A percentile compares a stretch with the other conserved stretches of the same genome.
These are phyloP conservation scores for Maniola hyperantus DNA, from an alignment of 2,888 invertebrate species.

Conservation along the genomic window DNA sequence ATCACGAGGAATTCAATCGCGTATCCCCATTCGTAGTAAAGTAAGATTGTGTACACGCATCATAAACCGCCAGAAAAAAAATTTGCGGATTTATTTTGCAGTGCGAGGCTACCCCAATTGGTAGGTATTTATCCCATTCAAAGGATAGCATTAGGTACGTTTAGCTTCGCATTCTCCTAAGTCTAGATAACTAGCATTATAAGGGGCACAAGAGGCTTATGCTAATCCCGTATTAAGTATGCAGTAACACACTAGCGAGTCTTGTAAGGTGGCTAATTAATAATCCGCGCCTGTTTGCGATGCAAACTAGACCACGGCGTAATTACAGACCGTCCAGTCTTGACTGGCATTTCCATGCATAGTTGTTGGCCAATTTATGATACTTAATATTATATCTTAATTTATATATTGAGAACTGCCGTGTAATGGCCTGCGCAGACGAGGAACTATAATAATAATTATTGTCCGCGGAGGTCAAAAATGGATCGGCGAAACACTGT, in stretches of 20 bases:
- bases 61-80: no score
- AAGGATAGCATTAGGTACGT: not conserved
- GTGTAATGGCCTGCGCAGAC: no score
- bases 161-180: constrained; percentile 15
- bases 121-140: not conserved
- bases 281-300: constrained; percentile 55
- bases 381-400: not conserved
- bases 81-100: no score
- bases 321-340: constrained; percentile 57
- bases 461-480: no score
- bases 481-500: no score
- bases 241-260: constrained; percentile 31
- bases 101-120: no score
- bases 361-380: constrained; percentile 50
- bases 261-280: constrained; percentile 40
- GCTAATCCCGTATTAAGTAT: constrained; percentile 36
- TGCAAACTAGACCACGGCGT: constrained; percentile 59
- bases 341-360: constrained; percentile 64
- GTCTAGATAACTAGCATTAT: constrained; percentile 2
- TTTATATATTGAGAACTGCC: not conserved
- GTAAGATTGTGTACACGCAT: no score
- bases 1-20: no score
- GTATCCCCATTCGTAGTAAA: no score
- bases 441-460: no score
- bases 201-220: constrained; percentile 29